Base-by-base conservation (phyloP, 2,888 invertebrate species). In the Erebia palarica region DNA sequence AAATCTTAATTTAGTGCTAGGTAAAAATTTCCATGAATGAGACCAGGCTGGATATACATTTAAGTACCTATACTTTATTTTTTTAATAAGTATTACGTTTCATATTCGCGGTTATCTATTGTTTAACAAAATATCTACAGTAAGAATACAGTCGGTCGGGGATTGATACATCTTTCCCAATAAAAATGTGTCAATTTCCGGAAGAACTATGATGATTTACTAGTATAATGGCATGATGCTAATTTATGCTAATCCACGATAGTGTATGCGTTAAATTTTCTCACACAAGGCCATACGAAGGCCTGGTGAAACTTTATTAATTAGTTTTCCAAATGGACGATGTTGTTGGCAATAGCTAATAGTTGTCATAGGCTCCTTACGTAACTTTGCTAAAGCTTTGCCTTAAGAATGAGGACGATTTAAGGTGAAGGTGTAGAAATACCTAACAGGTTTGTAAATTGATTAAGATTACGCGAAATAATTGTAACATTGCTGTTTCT, bases 261-360 rank as follows among this genome's bases (percentile, higher is more conserved):
- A 21, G 44, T 21, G 57, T n/a, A 44, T 9, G 21, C 21, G 11
- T 57, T 66, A 13, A 66, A 44, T n/a, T 36, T 44, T 57, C 55
- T 53, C 21, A 44, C 57, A 47, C 36, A 59, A 67, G 55, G 55
- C 18, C 70, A 13, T 18, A 59, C n/a, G 18, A 66, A 49, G 14
- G 42, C 16, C 63, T 61, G 51, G 59, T 68, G 70, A 72, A 70
- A 72, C 68, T 65, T 70, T 65, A 70, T 74, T 70, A 68, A 74
- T 72, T 64, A 68, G 60, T 73, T 73, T 67, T n/a, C 55, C 68
- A 51, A 71, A 68, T 53, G 18, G 68, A 66, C 16, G 5, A 27
- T 27, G 18, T 60, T 42, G 36, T 64, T 69, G 58, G 53, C 71
- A 65, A 76, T 75, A 72, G 75, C 69, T 74, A 53, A 74, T 16